phyloP scores from a whole-genome alignment of 2,113 vertebrate species.

The Dendropsophus ebraccatus region DNA sequence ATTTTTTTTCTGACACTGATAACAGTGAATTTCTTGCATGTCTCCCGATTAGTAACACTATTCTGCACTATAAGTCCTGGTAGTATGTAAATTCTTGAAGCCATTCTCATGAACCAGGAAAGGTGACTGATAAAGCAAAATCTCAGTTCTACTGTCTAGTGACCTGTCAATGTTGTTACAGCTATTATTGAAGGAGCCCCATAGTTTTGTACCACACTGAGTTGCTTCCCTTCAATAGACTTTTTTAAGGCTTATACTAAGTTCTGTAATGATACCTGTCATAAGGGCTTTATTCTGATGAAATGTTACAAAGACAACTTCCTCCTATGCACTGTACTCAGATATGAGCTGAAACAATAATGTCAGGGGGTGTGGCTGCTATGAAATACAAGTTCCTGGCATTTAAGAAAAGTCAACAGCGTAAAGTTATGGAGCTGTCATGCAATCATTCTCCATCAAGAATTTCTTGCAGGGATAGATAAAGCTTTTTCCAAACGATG shows the following conservation, averaged over 20 bases:
- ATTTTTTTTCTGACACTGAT: too few relatives aligned
- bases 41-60: too few relatives aligned
- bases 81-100: too few relatives aligned
- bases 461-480: conserved; percentile 72
- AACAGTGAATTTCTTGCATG: too few relatives aligned
- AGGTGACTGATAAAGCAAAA: too few relatives aligned
- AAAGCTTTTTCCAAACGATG: conserved; percentile 58
- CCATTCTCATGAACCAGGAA: too few relatives aligned
- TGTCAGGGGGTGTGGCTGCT: not conserved
- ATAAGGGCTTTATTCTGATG: not conserved
- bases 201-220: not conserved
- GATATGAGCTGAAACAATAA: conserved; percentile 5
- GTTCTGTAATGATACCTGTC: not conserved
- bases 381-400: conserved; percentile 63
- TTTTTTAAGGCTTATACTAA: not conserved
- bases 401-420: conserved; percentile 74
- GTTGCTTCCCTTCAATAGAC: not conserved
- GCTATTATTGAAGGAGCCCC: not conserved
- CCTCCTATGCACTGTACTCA: not conserved
- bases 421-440: conserved; percentile 75
- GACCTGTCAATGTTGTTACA: too few relatives aligned
- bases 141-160: too few relatives aligned
- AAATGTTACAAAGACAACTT: not conserved
- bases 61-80: too few relatives aligned
- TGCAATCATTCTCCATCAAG: conserved; percentile 72